These are phyloP conservation scores for Silurus meridionalis DNA, from an alignment of 2,113 vertebrate species.

Conservation along the genomic window DNA sequence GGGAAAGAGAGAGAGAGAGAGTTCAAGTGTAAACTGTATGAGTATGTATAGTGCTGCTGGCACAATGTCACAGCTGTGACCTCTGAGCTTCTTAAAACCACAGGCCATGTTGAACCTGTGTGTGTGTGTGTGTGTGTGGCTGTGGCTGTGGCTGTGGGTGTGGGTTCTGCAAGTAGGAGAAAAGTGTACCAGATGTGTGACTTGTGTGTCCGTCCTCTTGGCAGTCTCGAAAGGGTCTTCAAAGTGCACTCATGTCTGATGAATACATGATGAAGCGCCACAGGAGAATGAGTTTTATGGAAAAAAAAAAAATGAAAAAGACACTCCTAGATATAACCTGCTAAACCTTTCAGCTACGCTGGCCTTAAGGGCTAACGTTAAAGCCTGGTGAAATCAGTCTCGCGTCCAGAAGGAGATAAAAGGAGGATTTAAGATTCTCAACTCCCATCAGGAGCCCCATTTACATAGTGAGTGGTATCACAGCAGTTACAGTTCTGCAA, in stretches of 20 bases:
- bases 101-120: background rate
- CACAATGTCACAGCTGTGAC: background rate
- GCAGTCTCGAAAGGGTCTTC: constrained; percentile 40
- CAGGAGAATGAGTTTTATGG: constrained; percentile 20
- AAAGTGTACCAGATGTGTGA: background rate
- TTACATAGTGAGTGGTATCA: constrained; percentile 8
- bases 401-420: constrained; percentile 31
- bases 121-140: background rate
- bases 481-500: background rate
- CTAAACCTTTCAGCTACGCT: constrained; percentile 24
- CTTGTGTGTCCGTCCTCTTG: constrained; percentile 14
- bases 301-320: background rate
- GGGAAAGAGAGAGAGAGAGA: background rate
- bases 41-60: background rate
- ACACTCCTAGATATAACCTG: constrained; percentile 19
- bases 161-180: background rate
- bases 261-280: constrained; percentile 47
- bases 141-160: background rate
- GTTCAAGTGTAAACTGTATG: background rate
- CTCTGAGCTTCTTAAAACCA: constrained; percentile 1
- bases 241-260: constrained; percentile 36
- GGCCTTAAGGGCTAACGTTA: constrained; percentile 41
- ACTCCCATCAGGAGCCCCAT: constrained; percentile 13
- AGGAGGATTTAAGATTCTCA: constrained; percentile 23
- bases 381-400: constrained; percentile 38